These are phyloP conservation scores for Nomia melanderi DNA, from an alignment of 1,140 invertebrate species.

Conservation along the genomic window DNA sequence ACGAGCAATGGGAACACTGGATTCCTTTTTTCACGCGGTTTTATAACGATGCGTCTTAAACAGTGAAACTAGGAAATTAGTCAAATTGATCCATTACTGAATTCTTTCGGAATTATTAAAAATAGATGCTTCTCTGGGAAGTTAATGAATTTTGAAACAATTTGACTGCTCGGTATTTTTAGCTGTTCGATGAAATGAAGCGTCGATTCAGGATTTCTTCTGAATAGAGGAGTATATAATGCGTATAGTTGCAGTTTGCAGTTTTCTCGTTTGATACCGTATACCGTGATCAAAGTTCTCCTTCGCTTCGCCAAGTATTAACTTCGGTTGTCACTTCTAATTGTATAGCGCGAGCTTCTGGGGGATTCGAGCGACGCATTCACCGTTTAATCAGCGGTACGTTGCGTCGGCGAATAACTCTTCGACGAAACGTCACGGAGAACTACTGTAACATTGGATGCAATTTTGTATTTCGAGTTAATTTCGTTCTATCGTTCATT, in stretches of 20 bases:
- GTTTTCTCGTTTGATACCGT: conserved; percentile 10
- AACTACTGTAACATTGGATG: no score
- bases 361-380: conserved; percentile 1
- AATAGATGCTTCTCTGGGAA: no score
- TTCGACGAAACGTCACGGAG: not conserved
- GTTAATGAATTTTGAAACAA: no score
- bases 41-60: no score
- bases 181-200: no score
- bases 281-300: not conserved
- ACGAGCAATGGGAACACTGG: not conserved
- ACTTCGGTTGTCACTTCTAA: conserved; percentile 25
- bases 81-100: no score
- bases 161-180: no score
- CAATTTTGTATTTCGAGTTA: no score
- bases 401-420: not conserved
- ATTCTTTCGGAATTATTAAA: no score
- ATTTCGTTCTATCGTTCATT: no score
- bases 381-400: not conserved
- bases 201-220: no score
- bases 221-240: not conserved
- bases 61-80: no score
- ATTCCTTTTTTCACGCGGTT: not conserved
- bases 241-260: not conserved
- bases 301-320: conserved; percentile 9
- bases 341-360: conserved; percentile 5